phyloP scores from a whole-genome alignment of 2,888 invertebrate species.

The Lycophotia porphyrea region DNA sequence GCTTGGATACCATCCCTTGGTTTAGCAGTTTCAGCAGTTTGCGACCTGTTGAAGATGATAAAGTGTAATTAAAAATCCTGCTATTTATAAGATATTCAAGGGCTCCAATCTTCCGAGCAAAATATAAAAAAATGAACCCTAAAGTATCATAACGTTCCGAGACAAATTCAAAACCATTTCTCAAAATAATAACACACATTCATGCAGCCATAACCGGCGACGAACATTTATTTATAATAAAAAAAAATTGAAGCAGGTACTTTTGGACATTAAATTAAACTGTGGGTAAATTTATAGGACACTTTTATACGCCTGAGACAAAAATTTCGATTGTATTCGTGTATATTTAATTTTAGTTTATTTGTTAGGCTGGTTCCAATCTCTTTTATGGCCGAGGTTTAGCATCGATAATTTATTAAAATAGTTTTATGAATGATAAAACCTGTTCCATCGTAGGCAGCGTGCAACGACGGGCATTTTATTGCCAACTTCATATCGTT shows the following conservation, averaged over 20 bases:
- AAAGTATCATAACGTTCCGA: constrained; percentile 73
- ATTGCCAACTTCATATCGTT: constrained; percentile 72
- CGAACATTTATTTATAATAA: constrained; percentile 87
- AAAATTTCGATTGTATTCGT: constrained; percentile 90
- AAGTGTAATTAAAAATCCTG: constrained; percentile 52
- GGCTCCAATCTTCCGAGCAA: constrained; percentile 45
- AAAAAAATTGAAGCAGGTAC: constrained; percentile 88
- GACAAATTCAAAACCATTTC: constrained; percentile 88
- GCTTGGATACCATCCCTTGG: constrained; percentile 51
- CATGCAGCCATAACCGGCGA: constrained; percentile 87
- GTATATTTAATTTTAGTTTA: constrained; percentile 91
- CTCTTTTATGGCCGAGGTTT: constrained; percentile 87
- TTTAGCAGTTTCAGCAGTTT: constrained; percentile 37
- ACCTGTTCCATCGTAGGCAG: constrained; percentile 78
- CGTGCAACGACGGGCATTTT: constrained; percentile 74
- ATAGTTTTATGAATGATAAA: constrained; percentile 89
- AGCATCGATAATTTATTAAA: constrained; percentile 88
- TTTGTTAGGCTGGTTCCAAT: constrained; percentile 88
- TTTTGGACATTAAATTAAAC: constrained; percentile 90
- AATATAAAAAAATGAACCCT: constrained; percentile 63
- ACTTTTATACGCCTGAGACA: constrained; percentile 90
- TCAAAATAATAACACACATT: constrained; percentile 88
- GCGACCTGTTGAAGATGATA: constrained; percentile 70
- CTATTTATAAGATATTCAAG: constrained; percentile 50
- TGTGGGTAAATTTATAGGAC: constrained; percentile 90